Evolutionary conservation across 2,888 invertebrate genomes (phyloP).

Genomic region (Rhimphoctona megacephalus): DNA sequence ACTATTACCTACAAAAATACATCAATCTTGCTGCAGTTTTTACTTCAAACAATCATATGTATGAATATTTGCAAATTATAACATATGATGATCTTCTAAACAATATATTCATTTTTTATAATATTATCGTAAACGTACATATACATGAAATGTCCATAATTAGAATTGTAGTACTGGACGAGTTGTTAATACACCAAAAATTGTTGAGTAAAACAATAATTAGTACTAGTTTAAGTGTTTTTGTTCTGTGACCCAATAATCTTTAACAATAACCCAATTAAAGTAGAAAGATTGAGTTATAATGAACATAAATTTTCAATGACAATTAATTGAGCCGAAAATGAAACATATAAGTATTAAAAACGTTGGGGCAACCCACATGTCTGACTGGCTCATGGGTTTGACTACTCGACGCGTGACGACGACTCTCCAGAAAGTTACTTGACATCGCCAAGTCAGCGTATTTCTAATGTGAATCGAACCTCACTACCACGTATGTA

Average conservation of each 20-base stretch:
- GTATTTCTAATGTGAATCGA: constrained; percentile 82
- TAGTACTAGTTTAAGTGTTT: not conserved
- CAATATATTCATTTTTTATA: too few relatives aligned
- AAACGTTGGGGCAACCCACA: not conserved
- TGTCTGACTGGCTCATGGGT: constrained; percentile 55
- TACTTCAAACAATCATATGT: not conserved
- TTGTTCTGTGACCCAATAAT: not conserved
- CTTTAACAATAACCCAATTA: not conserved
- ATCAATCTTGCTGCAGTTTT: not conserved
- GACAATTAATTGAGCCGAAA: not conserved
- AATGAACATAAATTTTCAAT: not conserved
- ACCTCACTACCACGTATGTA: constrained; percentile 74
- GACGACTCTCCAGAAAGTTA: constrained; percentile 73
- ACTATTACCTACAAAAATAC: not conserved
- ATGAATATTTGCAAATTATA: not conserved
- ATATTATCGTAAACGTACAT: not conserved
- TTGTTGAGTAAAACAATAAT: not conserved
- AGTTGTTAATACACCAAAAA: not conserved
- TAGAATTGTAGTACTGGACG: not conserved
- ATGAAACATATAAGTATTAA: not conserved
- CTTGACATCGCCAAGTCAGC: constrained; percentile 79
- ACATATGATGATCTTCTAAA: not conserved
- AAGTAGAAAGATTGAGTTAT: not conserved
- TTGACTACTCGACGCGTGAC: constrained; percentile 59
- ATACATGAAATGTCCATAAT: not conserved